Evolutionary conservation across 2,888 invertebrate species (phyloP).

Genomic region (Catocala fraxini): DNA sequence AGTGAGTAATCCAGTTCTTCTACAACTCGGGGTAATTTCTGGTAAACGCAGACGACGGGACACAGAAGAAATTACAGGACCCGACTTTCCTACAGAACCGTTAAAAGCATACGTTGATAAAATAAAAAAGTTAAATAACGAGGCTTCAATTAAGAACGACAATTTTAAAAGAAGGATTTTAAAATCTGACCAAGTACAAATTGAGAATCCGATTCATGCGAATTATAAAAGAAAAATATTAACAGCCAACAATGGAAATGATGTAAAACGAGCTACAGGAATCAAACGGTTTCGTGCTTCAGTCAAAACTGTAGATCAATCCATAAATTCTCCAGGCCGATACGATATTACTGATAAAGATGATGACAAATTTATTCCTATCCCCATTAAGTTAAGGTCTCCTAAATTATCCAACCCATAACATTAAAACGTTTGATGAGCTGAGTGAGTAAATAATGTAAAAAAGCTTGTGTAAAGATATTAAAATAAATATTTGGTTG

Average conservation of each 20-base stretch:
- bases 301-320: conserved; percentile 38
- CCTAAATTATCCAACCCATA: conserved; percentile 25
- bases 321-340: conserved; percentile 13
- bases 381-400: conserved; percentile 63
- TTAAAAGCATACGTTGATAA: conserved; percentile 45
- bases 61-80: conserved; percentile 62
- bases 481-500: not conserved
- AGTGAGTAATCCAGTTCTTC: conserved; percentile 92
- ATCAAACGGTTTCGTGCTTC: conserved; percentile 17
- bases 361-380: conserved; percentile 64
- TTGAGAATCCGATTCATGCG: conserved; percentile 20
- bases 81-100: conserved; percentile 39
- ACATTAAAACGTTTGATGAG: not conserved
- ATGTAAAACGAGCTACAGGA: conserved; percentile 24
- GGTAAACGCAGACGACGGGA: conserved; percentile 87
- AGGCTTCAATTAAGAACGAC: conserved; percentile 24
- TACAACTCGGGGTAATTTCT: conserved; percentile 92
- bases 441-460: not conserved
- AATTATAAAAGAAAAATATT: conserved; percentile 39
- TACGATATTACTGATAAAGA: conserved; percentile 51
- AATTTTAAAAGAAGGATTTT: conserved; percentile 39
- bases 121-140: conserved; percentile 15
- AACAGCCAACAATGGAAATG: conserved; percentile 28
- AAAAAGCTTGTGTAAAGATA: not conserved
- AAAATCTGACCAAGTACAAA: conserved; percentile 25